These are phyloP conservation scores for Nasonia longicornis DNA, from an alignment of 1,140 invertebrate genomes.

Conservation along the genomic window DNA sequence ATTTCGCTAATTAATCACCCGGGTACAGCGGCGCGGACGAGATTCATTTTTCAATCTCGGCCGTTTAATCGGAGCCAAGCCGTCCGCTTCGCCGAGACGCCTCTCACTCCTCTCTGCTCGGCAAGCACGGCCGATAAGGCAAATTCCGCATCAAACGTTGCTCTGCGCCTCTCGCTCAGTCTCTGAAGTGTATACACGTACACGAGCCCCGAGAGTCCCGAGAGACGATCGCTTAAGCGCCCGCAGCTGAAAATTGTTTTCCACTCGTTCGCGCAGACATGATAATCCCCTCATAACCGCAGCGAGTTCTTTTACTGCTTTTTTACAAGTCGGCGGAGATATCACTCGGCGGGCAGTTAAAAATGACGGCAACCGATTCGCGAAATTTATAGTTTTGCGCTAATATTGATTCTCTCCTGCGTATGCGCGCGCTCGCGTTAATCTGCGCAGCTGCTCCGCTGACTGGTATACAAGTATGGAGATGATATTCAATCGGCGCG, in stretches of 20 bases:
- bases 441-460: not conserved
- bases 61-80: conserved; percentile 22
- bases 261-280: conserved; percentile 11
- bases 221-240: conserved; percentile 2
- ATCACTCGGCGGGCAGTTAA: not conserved
- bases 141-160: conserved; percentile 37
- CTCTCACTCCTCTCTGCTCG: not conserved
- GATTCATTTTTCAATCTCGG: conserved; percentile 27
- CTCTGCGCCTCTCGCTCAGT: not conserved
- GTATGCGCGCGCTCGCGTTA: not conserved
- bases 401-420: conserved; percentile 6
- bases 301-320: not conserved
- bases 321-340: conserved; percentile 5
- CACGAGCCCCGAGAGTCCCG: not conserved
- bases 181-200: too few relatives aligned
- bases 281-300: conserved; percentile 2
- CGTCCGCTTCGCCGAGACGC: not conserved
- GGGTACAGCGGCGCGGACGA: not conserved
- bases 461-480: too few relatives aligned
- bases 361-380: not conserved
- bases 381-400: conserved; percentile 3
- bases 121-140: conserved; percentile 21
- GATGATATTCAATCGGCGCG: not conserved
- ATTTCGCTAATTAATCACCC: conserved; percentile 50
- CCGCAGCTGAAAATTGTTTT: conserved; percentile 32